A percentile compares a stretch with the other conserved stretches of the same genome.
These are phyloP conservation scores for Panulirus ornatus DNA, from an alignment of 1,140 invertebrate genomes.

Conservation along the genomic window DNA sequence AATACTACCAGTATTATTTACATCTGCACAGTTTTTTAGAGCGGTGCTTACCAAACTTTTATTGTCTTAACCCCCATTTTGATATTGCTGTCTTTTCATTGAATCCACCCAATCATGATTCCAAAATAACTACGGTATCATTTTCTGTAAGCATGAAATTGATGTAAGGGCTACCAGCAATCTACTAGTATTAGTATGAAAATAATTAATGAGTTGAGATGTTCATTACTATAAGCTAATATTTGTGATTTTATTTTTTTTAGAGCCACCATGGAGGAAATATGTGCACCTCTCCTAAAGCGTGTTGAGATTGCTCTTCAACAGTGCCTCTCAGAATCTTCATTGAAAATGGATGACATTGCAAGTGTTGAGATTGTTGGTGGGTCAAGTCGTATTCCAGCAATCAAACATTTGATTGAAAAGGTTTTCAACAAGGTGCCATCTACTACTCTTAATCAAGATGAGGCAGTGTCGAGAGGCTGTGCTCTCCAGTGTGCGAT, in stretches of 20 bases:
- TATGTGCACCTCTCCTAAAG: conserved; percentile 77
- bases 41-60: no score
- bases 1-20: no score
- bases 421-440: conserved; percentile 89
- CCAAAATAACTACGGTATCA: no score
- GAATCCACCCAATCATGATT: no score
- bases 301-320: conserved; percentile 77
- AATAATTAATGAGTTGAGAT: no score
- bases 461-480: conserved; percentile 97
- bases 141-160: no score
- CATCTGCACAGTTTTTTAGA: no score
- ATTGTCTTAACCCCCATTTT: no score
- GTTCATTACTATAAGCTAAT: background rate
- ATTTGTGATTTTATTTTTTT: background rate
- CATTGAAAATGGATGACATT: conserved; percentile 90
- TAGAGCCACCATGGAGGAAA: conserved; percentile 79
- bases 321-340: conserved; percentile 76
- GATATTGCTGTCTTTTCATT: no score
- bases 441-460: conserved; percentile 97
- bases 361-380: conserved; percentile 97
- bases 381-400: conserved; percentile 95
- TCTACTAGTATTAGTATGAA: no score
- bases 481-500: conserved; percentile 98
- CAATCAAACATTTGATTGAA: conserved; percentile 93
- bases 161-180: no score